Conservation (phyloP, 2,113 vertebrate genomes). For the Delphinus delphis region DNA sequence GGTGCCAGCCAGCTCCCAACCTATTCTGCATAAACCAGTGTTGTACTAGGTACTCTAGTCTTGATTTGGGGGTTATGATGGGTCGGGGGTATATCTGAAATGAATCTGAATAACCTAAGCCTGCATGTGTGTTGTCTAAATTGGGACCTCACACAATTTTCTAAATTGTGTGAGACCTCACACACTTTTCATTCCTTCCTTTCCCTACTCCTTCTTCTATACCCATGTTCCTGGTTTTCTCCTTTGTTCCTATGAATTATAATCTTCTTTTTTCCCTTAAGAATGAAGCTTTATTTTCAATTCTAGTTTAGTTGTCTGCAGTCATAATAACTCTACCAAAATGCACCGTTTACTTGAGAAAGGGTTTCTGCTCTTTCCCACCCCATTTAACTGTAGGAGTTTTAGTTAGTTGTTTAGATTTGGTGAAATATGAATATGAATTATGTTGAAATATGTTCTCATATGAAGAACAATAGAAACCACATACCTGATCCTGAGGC, state of each 20-base stretch:
- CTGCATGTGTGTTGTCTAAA: background rate
- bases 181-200: background rate
- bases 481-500: background rate
- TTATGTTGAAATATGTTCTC: background rate
- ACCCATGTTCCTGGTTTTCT: background rate
- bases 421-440: background rate
- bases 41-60: rapidly evolving
- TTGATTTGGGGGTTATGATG: background rate
- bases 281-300: background rate
- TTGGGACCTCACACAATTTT: background rate
- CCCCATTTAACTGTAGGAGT: rapidly evolving
- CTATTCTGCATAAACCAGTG: background rate
- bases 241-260: background rate
- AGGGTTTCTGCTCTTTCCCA: background rate
- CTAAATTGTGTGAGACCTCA: no score
- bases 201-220: background rate
- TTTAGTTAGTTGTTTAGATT: background rate
- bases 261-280: background rate
- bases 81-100: rapidly evolving
- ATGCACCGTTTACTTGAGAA: background rate
- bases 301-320: background rate
- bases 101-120: background rate
- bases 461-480: background rate
- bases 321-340: background rate
- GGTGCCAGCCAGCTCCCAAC: rapidly evolving